These are phyloP conservation scores for Agonum fuliginosum DNA, from an alignment of 2,888 invertebrate species.

Conservation along the genomic window DNA sequence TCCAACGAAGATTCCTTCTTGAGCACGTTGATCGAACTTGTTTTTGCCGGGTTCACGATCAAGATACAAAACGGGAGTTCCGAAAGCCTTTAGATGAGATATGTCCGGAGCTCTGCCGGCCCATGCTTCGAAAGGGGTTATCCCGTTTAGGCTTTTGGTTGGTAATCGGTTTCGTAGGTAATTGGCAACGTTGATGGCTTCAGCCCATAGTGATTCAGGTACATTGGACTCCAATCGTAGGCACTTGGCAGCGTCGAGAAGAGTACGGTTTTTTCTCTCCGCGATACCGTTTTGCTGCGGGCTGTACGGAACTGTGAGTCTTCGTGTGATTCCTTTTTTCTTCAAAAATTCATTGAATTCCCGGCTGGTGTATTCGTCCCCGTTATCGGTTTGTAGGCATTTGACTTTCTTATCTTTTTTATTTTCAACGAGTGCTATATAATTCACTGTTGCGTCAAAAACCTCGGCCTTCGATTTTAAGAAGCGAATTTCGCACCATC, in stretches of 20 bases:
- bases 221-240: slow-evolving; percentile 64
- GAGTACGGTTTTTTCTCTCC: slow-evolving; percentile 66
- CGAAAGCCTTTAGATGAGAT: slow-evolving; percentile 64
- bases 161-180: slow-evolving; percentile 65
- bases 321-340: neutral
- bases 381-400: slow-evolving; percentile 58
- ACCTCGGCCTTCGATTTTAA: slow-evolving; percentile 61
- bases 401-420: slow-evolving; percentile 2
- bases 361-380: slow-evolving; percentile 42
- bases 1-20: slow-evolving; percentile 65
- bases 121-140: slow-evolving; percentile 65
- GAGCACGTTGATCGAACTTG: slow-evolving; percentile 64
- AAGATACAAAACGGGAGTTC: slow-evolving; percentile 61
- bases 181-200: slow-evolving; percentile 65
- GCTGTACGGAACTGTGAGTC: slow-evolving; percentile 55
- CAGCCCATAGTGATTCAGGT: slow-evolving; percentile 65
- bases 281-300: slow-evolving; percentile 64
- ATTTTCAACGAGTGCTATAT: slow-evolving; percentile 59
- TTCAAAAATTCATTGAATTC: slow-evolving; percentile 9
- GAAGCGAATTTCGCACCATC: slow-evolving; percentile 61
- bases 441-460: slow-evolving; percentile 59
- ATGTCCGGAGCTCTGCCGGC: slow-evolving; percentile 63
- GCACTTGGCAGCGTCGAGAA: slow-evolving; percentile 65
- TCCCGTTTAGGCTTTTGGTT: slow-evolving; percentile 61
- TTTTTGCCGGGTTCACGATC: slow-evolving; percentile 61